A percentile compares a stretch with the other conserved stretches of the same genome.
These are phyloP conservation scores for Eudasyphora cyanicolor DNA, from an alignment of 2,888 invertebrate species.

Conservation along the genomic window DNA sequence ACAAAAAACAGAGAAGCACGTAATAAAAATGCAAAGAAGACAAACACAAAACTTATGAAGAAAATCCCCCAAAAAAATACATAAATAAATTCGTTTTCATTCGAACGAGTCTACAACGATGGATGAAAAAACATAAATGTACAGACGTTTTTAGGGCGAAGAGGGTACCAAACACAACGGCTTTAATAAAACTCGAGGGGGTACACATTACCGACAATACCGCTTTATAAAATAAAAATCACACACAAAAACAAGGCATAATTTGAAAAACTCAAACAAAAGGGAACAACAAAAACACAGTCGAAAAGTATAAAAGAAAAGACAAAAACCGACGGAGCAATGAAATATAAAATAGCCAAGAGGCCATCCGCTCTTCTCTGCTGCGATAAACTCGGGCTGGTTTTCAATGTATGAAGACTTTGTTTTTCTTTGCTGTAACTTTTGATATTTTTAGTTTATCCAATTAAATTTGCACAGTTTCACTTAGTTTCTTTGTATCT, in stretches of 20 bases:
- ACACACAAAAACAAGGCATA: constrained; percentile 42
- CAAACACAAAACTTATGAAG: constrained; percentile 4
- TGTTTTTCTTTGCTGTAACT: not conserved
- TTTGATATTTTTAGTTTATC: not conserved
- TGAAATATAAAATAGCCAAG: constrained; percentile 47
- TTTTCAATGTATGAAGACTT: constrained; percentile 9
- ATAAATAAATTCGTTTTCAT: constrained; percentile 26
- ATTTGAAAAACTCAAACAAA: constrained; percentile 54
- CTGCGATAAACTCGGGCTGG: constrained; percentile 21
- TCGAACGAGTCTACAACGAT: constrained; percentile 19
- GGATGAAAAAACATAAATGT: constrained; percentile 37
- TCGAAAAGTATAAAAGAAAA: constrained; percentile 7
- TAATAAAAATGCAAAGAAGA: not conserved
- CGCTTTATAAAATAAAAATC: constrained; percentile 54
- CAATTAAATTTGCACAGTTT: not conserved
- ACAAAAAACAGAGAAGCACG: not conserved
- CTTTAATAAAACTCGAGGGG: not conserved
- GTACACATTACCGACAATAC: constrained; percentile 52
- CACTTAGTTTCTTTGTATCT: too few species aligned
- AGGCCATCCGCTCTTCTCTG: too few species aligned
- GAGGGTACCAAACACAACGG: constrained; percentile 14
- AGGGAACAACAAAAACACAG: constrained; percentile 58
- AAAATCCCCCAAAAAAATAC: constrained; percentile 15
- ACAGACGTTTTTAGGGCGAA: not conserved
- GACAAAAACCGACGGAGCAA: constrained; percentile 50